These are phyloP conservation scores for Aphelinus certus DNA, from an alignment of 1,140 invertebrate genomes.

Conservation along the genomic window DNA sequence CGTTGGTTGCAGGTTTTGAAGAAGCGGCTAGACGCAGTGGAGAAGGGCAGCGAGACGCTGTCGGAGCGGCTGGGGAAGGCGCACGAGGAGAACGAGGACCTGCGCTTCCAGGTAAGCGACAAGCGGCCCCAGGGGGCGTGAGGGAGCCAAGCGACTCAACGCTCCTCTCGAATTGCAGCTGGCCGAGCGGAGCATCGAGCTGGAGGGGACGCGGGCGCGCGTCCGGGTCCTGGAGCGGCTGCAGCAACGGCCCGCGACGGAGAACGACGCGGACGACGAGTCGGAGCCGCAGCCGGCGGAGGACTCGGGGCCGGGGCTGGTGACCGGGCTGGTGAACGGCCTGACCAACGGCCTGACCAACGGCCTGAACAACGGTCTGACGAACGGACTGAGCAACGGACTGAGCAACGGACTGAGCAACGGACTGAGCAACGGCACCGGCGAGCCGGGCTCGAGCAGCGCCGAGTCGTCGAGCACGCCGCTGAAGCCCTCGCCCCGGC, in stretches of 20 bases:
- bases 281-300: conserved; percentile 60
- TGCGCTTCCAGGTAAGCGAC: conserved; percentile 78
- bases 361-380: conserved; percentile 47
- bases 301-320: conserved; percentile 63
- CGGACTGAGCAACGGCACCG: neutral
- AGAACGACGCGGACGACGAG: conserved; percentile 54
- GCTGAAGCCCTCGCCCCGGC: conserved; percentile 64
- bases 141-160: neutral
- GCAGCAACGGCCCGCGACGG: conserved; percentile 56
- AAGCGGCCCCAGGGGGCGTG: neutral
- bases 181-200: conserved; percentile 82
- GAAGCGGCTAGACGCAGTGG: conserved; percentile 73
- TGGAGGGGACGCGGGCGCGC: conserved; percentile 80
- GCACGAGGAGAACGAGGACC: conserved; percentile 81
- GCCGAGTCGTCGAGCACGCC: neutral
- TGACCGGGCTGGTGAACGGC: conserved; percentile 42
- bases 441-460: neutral
- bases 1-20: conserved; percentile 71
- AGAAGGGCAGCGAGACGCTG: conserved; percentile 72
- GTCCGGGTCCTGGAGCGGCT: conserved; percentile 75
- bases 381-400: conserved; percentile 41
- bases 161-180: conserved; percentile 66
- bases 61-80: conserved; percentile 76
- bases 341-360: conserved; percentile 32
- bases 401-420: conserved; percentile 29